Evolutionary conservation across 2,113 vertebrate species (phyloP).

Genomic region (Aphelocoma coerulescens): DNA sequence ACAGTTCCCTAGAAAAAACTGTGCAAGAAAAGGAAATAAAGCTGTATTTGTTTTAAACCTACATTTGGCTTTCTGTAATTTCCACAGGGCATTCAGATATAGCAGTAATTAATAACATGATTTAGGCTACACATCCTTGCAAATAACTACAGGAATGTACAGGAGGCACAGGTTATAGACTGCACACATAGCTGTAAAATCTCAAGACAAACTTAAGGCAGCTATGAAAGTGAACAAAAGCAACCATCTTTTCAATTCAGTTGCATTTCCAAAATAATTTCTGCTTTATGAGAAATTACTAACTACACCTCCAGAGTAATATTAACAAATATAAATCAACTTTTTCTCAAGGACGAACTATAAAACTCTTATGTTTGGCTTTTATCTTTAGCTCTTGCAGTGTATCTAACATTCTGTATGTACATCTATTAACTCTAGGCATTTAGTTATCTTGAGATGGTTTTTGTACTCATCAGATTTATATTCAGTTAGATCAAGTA

Average conservation of each 20-base stretch:
- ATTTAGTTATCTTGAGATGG: conserved; percentile 27
- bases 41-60: not conserved
- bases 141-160: not conserved
- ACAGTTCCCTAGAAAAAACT: not conserved
- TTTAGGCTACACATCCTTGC: not conserved
- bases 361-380: not conserved
- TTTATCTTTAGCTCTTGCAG: conserved; percentile 14
- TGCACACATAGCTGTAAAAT: not conserved
- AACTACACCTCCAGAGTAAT: not conserved
- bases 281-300: not conserved
- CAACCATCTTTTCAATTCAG: not conserved
- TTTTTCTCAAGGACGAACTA: not conserved
- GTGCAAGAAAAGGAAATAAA: not conserved
- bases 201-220: not conserved
- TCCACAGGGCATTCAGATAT: not conserved
- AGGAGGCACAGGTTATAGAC: not conserved
- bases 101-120: not conserved
- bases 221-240: not conserved
- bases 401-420: not conserved
- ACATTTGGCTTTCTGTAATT: not conserved
- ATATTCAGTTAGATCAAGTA: conserved; percentile 26
- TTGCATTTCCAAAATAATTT: not conserved
- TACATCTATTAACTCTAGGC: not conserved
- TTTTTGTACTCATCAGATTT: conserved; percentile 35
- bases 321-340: not conserved